Base-by-base conservation (phyloP, 1,140 invertebrate genomes). In the Drosophila sturtevanti region DNA sequence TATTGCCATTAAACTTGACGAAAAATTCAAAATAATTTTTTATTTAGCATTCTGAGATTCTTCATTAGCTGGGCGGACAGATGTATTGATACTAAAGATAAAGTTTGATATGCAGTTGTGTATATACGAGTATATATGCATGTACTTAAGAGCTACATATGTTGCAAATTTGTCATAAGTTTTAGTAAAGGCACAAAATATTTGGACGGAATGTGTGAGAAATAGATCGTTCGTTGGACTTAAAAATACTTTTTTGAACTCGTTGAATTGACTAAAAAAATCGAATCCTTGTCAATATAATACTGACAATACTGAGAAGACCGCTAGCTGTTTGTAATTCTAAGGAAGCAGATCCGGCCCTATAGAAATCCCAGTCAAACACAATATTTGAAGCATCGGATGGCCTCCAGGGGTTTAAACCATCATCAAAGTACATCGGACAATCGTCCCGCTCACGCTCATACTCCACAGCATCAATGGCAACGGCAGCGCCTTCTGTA, bases 361-460 rank as follows among this genome's bases (percentile, higher is more conserved):
- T 87, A 58, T 89, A 91, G 63, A 92, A 92, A 54, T 92, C 90
- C 91, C 91, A 92, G 52, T 92, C 89, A 63, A 97, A 96, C 7
- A 96, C 90, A 87, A 95, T 95, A 18, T 96, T 94, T 52, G 93
- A 94, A 78, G 95, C 96, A 82, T 97, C 96, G 21, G 94, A 94
- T 54, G 94, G 91, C 18, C 93, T 86, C 96, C 97, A 98, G 0
- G 98, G 98, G 93, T 98, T 95, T 24, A 93, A 92, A 0, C 98
- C 98, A 92, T 98, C 97, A 86, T 98, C 97, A 91, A 98, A 98
- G 91, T 96, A 95, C 97, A 98, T 98, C 0, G 98, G 97, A 92
- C 98, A 98, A 82, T 97, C 96, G 93, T 99, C 98, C 94, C 97
- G 94, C 92, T 98, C 96, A 93, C 97, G 93, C 92, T 98, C 98